Base-by-base conservation (phyloP, 2,113 vertebrate genomes). In the Corythoichthys haematopterus region DNA sequence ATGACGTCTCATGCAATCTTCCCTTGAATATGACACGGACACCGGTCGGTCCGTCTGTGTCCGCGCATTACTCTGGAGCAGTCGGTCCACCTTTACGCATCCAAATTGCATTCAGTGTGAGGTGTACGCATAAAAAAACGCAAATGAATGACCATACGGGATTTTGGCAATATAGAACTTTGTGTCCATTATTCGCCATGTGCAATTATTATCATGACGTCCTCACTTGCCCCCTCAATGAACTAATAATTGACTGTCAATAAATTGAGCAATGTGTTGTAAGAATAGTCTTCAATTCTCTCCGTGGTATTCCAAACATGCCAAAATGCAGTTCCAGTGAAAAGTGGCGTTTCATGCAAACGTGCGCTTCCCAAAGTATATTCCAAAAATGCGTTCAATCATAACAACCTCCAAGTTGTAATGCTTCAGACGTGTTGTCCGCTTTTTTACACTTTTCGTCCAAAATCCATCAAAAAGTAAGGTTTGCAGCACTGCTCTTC, bases 401-500 rank as follows among this genome's bases (percentile, higher is more conserved):
- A 20, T 20, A 38, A 43, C 37, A 16, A 16, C 3, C 8, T n/a
- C 15, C 38, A 62, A 62, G 43, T 62, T 62, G 2, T 28, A 14
- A 8, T 28, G 4, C 1, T 45, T 45, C 13, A 28, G 20, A 56
- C 53, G 53, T 13, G 28, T 33, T 35, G 40, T 46, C 59, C 20
- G 38, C 43, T 12, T 62, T 28, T 13, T 62, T 36, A 15, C 28
- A 45, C 28, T 14, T 51, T 64, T 53, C 56, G 53, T 28, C 20
- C 38, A 43, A 60, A 71, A 59, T 40, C 45, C 66, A 62, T 11
- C 6, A 33, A 62, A 6, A 40, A 3, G 16, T 5, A 13, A 50
- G 2, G 64, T 52, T 48, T 37, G 46, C 50, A n/a, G 9, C 11
- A 72, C 71, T 70, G 12, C 55, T 36, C 55, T 57, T 57, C 13